phyloP scores from a whole-genome alignment of 2,113 vertebrate species.

The Tragelaphus scriptus region DNA sequence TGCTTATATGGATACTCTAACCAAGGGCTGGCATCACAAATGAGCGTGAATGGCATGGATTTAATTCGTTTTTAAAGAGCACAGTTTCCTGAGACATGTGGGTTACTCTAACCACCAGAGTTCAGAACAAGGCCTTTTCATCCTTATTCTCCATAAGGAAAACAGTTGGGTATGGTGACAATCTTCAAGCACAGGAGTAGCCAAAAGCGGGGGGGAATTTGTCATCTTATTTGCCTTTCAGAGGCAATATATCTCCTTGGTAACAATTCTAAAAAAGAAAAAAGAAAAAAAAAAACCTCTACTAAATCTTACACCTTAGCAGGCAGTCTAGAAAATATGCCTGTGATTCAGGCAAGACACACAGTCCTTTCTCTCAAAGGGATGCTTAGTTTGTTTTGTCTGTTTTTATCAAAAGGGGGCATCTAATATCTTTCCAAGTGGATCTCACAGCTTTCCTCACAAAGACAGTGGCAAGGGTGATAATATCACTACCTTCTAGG shows the following conservation, averaged over 20 bases:
- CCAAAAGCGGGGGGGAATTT: constrained; percentile 20
- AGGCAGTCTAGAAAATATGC: constrained; percentile 34
- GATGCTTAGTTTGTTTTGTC: background rate
- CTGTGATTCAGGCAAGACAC: background rate
- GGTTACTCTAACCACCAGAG: background rate
- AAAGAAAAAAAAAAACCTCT: background rate
- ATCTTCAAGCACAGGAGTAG: constrained; percentile 49
- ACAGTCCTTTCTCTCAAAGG: background rate
- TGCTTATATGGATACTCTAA: background rate
- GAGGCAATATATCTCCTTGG: constrained; percentile 72
- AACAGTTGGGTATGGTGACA: background rate
- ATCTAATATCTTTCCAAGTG: background rate
- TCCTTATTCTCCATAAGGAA: background rate
- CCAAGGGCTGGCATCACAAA: background rate
- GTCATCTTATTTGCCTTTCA: constrained; percentile 61
- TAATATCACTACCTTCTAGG: background rate
- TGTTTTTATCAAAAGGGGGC: background rate
- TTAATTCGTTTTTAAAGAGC: constrained; percentile 6
- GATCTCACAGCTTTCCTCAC: background rate
- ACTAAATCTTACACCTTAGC: constrained; percentile 56
- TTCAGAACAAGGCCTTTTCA: constrained; percentile 13
- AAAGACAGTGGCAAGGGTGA: background rate
- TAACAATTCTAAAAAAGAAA: constrained; percentile 69
- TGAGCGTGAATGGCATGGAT: background rate
- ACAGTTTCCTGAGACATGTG: background rate